These are phyloP conservation scores for Genyomyrus donnyi DNA, from an alignment of 2,113 vertebrate genomes.

Conservation along the genomic window DNA sequence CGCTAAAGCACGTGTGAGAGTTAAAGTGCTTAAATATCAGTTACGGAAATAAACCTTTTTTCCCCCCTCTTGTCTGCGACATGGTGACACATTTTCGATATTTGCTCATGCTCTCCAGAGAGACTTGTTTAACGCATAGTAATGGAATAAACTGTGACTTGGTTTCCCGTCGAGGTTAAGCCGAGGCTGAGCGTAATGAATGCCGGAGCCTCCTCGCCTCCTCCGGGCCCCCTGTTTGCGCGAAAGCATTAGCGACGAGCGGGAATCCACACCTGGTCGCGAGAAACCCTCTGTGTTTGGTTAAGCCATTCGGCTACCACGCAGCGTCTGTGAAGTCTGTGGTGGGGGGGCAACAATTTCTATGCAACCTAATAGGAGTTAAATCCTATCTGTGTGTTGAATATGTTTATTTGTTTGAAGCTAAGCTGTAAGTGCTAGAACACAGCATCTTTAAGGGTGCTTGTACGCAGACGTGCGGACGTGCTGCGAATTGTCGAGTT, in stretches of 20 bases:
- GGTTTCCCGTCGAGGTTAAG: slow-evolving; percentile 9
- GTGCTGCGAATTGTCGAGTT: not conserved
- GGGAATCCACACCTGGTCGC: not conserved
- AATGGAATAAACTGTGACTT: slow-evolving; percentile 20
- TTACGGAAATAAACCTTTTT: not conserved
- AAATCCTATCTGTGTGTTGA: not conserved
- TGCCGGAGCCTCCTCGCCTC: not conserved
- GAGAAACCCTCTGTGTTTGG: not conserved
- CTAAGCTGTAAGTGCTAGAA: not conserved
- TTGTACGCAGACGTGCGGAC: not conserved
- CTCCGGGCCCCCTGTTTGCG: slow-evolving; percentile 12
- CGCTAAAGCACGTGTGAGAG: not conserved
- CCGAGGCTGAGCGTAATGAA: slow-evolving; percentile 26
- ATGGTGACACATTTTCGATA: not conserved
- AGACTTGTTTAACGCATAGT: not conserved
- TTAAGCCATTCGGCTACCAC: not conserved
- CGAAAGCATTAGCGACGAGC: slow-evolving; percentile 11
- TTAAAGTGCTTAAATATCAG: not conserved
- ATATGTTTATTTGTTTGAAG: not conserved
- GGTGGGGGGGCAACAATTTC: not conserved
- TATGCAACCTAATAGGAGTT: not conserved
- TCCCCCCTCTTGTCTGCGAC: not conserved
- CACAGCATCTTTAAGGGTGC: not conserved
- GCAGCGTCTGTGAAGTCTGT: not conserved
- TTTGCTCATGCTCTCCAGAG: not conserved